Conservation (phyloP, 2,888 invertebrate genomes). For the Alcis repandata region DNA sequence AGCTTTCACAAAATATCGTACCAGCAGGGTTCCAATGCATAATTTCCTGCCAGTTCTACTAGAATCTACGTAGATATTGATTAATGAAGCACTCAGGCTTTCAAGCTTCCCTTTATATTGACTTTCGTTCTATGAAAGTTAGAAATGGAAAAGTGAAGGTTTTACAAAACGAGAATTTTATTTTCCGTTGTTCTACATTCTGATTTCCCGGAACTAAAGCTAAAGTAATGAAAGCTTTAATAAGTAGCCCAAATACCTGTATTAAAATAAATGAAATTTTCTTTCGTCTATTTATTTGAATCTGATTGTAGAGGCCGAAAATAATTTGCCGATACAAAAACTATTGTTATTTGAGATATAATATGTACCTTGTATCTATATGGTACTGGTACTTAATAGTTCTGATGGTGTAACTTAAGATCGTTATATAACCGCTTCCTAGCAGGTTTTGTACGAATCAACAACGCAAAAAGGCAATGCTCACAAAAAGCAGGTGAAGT, state of each 20-base stretch:
- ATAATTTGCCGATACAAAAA: neutral
- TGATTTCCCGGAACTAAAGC: neutral
- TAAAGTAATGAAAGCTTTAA: neutral
- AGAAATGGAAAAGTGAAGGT: constrained; percentile 16
- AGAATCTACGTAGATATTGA: constrained; percentile 21
- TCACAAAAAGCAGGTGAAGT: constrained; percentile 58
- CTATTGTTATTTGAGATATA: neutral
- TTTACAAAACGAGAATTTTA: neutral
- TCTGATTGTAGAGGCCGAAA: neutral
- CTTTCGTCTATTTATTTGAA: neutral
- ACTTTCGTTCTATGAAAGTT: constrained; percentile 25
- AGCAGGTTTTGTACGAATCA: constrained; percentile 40
- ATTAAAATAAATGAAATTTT: neutral
- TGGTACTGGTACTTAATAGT: too few species aligned
- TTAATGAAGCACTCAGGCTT: constrained; percentile 19
- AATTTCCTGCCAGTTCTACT: constrained; percentile 19
- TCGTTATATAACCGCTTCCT: constrained; percentile 22
- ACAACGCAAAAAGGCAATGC: constrained; percentile 45
- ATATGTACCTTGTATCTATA: neutral
- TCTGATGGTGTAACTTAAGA: neutral
- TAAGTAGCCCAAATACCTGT: neutral
- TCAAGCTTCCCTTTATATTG: constrained; percentile 11
- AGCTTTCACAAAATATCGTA: constrained; percentile 25
- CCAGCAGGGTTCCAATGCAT: constrained; percentile 11
- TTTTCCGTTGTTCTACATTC: neutral